Percentiles rank a stretch among this genome's conserved stretches.
phyloP scores from a whole-genome alignment of 2,113 vertebrate species.

The Carassius auratus region DNA sequence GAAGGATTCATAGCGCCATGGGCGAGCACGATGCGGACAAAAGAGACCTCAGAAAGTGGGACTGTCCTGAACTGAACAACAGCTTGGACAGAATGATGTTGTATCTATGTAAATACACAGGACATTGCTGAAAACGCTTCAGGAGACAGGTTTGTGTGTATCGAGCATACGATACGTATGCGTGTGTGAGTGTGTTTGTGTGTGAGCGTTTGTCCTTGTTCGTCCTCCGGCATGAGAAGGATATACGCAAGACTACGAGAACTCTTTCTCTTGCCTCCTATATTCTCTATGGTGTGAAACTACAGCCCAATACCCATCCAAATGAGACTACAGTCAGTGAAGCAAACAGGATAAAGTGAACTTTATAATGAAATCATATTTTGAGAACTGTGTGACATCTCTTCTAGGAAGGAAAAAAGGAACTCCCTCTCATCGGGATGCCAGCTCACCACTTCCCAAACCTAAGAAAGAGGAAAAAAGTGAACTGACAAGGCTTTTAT shows the following conservation, averaged over 20 bases:
- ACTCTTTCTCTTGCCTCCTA: constrained; percentile 55
- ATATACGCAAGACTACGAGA: constrained; percentile 51
- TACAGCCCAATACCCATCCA: constrained; percentile 54
- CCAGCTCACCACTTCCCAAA: constrained; percentile 60
- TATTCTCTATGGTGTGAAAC: constrained; percentile 61
- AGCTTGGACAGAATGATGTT: constrained; percentile 70
- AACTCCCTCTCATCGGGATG: constrained; percentile 57
- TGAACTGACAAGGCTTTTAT: constrained; percentile 70
- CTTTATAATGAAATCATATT: constrained; percentile 53
- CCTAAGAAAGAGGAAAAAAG: constrained; percentile 64
- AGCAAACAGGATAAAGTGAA: constrained; percentile 47
- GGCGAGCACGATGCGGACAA: constrained; percentile 53
- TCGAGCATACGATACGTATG: constrained; percentile 39
- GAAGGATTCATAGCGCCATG: constrained; percentile 38
- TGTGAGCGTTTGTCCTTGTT: constrained; percentile 56
- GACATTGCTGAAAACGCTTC: constrained; percentile 64
- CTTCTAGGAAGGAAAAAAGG: constrained; percentile 48
- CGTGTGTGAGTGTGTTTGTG: constrained; percentile 46
- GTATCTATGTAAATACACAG: constrained; percentile 78
- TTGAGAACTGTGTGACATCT: constrained; percentile 58
- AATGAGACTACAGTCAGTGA: constrained; percentile 52
- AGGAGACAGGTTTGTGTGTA: constrained; percentile 56
- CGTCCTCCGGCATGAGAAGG: constrained; percentile 61
- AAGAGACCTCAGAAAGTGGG: constrained; percentile 55
- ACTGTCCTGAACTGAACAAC: constrained; percentile 65